A percentile compares a stretch with the other conserved stretches of the same genome.
Evolutionary conservation across 1,140 invertebrate genomes (phyloP).

Genomic region (Paraescarpia echinospica): DNA sequence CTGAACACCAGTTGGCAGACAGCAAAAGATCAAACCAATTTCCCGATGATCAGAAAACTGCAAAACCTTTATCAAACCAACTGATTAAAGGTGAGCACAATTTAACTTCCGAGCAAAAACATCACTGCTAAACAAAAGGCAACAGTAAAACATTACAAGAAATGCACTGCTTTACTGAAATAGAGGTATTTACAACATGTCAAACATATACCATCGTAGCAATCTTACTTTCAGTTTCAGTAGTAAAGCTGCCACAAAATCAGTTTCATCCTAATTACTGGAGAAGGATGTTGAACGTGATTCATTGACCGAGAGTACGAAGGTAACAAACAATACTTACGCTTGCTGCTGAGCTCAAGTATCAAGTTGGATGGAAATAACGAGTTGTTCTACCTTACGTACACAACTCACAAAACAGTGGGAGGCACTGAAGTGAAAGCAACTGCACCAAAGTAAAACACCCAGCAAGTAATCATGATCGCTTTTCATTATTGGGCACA

Average conservation of each 20-base stretch:
- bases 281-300: not conserved
- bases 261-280: not conserved
- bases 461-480: conserved; percentile 4
- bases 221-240: not conserved
- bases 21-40: not conserved
- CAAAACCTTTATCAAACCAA: conserved; percentile 1
- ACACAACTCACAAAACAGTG: not conserved
- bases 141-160: not conserved
- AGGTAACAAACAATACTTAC: not conserved
- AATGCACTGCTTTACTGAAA: not conserved
- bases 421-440: not conserved
- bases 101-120: conserved; percentile 5
- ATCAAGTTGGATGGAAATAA: not conserved
- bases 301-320: not conserved
- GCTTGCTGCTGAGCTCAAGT: not conserved
- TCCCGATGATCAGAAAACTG: not conserved
- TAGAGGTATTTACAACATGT: conserved; percentile 1
- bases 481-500: not conserved
- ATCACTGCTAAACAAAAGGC: not conserved
- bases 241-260: not conserved
- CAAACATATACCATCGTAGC: not conserved
- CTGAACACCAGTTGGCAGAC: not conserved
- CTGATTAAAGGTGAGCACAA: not conserved
- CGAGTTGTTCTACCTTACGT: not conserved
- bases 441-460: not conserved